Conservation (phyloP, 2,888 invertebrate genomes). For the Clunio marinus region DNA sequence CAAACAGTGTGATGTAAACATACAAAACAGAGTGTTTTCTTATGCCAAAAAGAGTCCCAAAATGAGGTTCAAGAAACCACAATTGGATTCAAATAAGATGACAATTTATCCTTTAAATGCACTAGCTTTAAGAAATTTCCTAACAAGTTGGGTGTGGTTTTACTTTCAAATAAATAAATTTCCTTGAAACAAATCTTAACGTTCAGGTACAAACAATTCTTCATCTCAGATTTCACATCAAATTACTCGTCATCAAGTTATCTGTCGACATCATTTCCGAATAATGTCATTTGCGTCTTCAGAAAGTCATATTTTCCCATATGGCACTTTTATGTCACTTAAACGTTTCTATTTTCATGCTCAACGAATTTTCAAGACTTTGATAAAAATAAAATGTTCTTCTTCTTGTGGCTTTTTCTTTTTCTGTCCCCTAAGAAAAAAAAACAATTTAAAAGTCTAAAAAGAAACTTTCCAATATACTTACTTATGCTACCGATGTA, state of each 20-base stretch:
- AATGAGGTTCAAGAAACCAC: not conserved
- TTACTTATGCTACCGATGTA: not conserved
- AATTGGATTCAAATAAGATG: not conserved
- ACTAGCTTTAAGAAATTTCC: too few species aligned
- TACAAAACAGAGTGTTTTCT: too few species aligned
- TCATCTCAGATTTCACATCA: not conserved
- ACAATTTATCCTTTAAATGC: too few species aligned
- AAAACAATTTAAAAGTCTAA: not conserved
- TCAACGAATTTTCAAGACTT: not conserved
- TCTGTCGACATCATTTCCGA: not conserved
- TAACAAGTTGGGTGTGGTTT: too few species aligned
- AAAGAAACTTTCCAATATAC: not conserved
- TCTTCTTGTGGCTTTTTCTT: not conserved
- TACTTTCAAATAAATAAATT: too few species aligned
- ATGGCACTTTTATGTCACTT: constrained; percentile 12
- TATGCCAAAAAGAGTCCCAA: too few species aligned
- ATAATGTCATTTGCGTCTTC: not conserved
- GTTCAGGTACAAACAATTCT: too few species aligned
- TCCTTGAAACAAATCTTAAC: too few species aligned
- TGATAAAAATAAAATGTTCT: not conserved
- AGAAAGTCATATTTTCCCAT: constrained; percentile 18
- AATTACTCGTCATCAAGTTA: not conserved
- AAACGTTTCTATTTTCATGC: not conserved
- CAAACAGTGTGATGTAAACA: not conserved
- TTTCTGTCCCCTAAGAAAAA: not conserved